Base-by-base conservation (phyloP, 1,140 invertebrate genomes). In the Octopus sinensis region DNA sequence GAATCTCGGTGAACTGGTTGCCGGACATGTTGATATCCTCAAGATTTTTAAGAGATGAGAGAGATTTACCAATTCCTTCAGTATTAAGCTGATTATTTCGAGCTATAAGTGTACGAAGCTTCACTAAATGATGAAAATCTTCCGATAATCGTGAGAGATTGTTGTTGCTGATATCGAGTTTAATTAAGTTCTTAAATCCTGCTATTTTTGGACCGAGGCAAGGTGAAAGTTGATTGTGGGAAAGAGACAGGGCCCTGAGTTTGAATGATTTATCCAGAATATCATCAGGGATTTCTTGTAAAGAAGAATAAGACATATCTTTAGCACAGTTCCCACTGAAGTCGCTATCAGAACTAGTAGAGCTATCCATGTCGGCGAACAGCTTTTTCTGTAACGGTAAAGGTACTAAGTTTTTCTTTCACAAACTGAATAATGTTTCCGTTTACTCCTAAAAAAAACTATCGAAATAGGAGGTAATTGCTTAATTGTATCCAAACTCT, bases 11-110 rank as follows among this genome's bases (percentile, higher is more conserved):
- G 53, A 99, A 91, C 56, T 93, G 90, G 92, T 99, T 99, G 17
- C 97, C 97, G 91, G 96, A 97, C 17, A 99, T 92, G 92, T 98
- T 98, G 1, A 99, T 87, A 89, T 97, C 95, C 87, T 94, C 93
- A 0, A 99, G 90, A 5, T 88, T 91, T 23, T 89, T 87, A 23
- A 92, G 90, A 17, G 91, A 85, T 51, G 91, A 92, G 86, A 98
- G 94, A 82, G 94, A 93, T 90, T 98, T 98, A 0, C 97, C 96
- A 81, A 99, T 90, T 5, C 94, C 94, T 77, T 95, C 93, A 84
- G 95, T 95, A 2, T 93, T 93, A 9, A 99, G 88, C 77, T 93
- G 90, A 90, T 99, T 99, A 88, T 98, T 96, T 91, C 96, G 96
- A 0, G 95, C 95, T 30, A 96, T 93, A 0, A 99, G 91, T 53